phyloP scores from a whole-genome alignment of 2,113 vertebrate species.

The Clarias macrocephalus region DNA sequence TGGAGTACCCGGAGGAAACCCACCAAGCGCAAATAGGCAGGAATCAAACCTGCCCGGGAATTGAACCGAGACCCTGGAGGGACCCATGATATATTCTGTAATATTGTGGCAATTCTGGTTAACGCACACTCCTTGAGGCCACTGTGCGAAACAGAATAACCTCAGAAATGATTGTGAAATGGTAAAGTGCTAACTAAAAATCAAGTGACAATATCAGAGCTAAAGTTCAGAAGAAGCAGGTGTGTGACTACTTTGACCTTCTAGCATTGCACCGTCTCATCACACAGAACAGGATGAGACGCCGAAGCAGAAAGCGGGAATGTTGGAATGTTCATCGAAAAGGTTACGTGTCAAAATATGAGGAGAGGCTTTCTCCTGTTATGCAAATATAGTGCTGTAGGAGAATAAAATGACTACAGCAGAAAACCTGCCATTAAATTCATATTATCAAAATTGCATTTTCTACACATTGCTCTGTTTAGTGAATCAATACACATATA shows the following conservation, averaged over 20 bases:
- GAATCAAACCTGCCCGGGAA: too few species aligned
- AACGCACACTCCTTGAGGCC: background rate
- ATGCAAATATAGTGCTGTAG: background rate
- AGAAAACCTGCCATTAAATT: background rate
- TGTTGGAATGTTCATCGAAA: constrained; percentile 11
- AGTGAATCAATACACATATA: background rate
- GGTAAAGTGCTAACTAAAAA: background rate
- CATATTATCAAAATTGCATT: background rate
- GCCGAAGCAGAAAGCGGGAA: background rate
- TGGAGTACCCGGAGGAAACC: too few species aligned
- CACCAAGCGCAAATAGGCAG: too few species aligned
- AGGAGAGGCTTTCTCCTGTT: background rate
- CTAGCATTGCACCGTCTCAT: constrained; percentile 2
- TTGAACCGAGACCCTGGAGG: too few species aligned
- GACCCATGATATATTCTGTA: background rate
- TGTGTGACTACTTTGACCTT: constrained; percentile 12
- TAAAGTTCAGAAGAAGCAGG: constrained; percentile 13
- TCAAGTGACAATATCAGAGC: background rate
- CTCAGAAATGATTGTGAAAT: background rate
- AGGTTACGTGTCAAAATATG: constrained; percentile 29
- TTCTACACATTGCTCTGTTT: background rate
- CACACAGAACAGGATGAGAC: background rate
- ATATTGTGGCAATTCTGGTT: background rate
- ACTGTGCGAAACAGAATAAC: background rate
- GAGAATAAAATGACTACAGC: background rate